These are phyloP conservation scores for Xerus rutilus DNA, from an alignment of 2,797 vertebrate genomes.

Conservation along the genomic window DNA sequence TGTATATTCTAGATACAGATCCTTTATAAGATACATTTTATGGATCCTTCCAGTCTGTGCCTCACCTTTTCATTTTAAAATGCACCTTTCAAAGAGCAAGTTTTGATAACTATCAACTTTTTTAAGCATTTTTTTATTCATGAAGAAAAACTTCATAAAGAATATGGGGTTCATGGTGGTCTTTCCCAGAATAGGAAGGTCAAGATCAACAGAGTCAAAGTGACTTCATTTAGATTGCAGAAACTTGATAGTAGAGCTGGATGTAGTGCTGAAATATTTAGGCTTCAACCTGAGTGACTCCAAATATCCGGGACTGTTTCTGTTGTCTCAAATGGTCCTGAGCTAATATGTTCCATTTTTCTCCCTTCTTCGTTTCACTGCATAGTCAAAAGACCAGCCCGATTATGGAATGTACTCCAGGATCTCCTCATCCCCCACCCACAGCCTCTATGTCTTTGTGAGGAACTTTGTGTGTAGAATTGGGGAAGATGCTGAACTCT, in stretches of 20 bases:
- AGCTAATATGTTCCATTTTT: conserved; percentile 19
- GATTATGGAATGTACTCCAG: conserved; percentile 94
- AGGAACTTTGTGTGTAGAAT: conserved; percentile 98
- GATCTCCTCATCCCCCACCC: conserved; percentile 96
- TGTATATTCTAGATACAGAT: background rate
- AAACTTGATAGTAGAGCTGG: background rate
- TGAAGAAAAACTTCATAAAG: background rate
- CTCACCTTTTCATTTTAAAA: background rate
- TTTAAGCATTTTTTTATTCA: background rate
- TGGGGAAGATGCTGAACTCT: conserved; percentile 98
- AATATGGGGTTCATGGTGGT: background rate
- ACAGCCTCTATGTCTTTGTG: conserved; percentile 98
- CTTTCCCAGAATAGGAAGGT: background rate
- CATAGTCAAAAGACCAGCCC: conserved; percentile 93
- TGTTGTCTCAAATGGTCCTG: background rate
- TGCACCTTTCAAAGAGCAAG: conserved; percentile 4
- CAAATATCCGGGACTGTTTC: background rate
- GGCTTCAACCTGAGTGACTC: background rate
- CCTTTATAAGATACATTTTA: background rate
- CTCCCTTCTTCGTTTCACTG: background rate
- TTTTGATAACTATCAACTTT: background rate
- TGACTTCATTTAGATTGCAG: background rate
- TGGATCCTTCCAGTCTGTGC: background rate
- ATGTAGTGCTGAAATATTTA: background rate
- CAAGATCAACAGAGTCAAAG: background rate